Base-by-base conservation (phyloP, 2,797 vertebrate species). In the Hylomyscus alleni region DNA sequence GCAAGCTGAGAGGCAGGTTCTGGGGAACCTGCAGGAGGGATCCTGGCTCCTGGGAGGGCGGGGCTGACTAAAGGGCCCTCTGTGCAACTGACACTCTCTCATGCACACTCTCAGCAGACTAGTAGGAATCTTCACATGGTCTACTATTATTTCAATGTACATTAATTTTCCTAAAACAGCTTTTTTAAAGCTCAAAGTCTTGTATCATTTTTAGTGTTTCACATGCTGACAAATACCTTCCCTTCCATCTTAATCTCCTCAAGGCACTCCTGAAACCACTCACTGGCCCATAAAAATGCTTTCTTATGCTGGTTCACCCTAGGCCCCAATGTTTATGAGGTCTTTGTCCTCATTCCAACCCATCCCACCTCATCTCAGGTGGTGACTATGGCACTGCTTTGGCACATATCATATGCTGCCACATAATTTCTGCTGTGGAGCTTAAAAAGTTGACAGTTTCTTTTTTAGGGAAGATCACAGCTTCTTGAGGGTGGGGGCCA, bases 1-100 rank as follows among this genome's bases (percentile, higher is more conserved):
- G 75, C 47, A 31, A 91, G 92, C 89, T 50, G 84, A 90, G 37
- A 90, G 89, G 86, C 94, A n/a, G 95, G 95, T 96, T 75, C 67
- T 94, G 80, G 37, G 86, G 96, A 88, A 88, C 90, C 52, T 81
- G 52, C 87, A 85, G 73, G 97, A 95, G 93, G 24, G 86, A 3
- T 20, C n/a, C 19, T 20, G 86, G 92, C 88, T 93, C 96, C 95
- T 69, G 90, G 0, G 91, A 95, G 20, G 0, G 83, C 85, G 76
- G 73, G 15, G 88, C 52, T 34, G 78, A 67, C 3, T 40, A 12
- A 40, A 85, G 47, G 76, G 89, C 20, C 1, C 37, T 72, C 56
- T 58, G 31, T 77, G 69, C 54, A 93, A 56, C 1, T 6, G 15
- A 78, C 65, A 69, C 62, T 17, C 26, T 88, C 72, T 88, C 52